Evolutionary conservation across 2,797 vertebrate species (phyloP).

Genomic region (Anguilla megastoma): DNA sequence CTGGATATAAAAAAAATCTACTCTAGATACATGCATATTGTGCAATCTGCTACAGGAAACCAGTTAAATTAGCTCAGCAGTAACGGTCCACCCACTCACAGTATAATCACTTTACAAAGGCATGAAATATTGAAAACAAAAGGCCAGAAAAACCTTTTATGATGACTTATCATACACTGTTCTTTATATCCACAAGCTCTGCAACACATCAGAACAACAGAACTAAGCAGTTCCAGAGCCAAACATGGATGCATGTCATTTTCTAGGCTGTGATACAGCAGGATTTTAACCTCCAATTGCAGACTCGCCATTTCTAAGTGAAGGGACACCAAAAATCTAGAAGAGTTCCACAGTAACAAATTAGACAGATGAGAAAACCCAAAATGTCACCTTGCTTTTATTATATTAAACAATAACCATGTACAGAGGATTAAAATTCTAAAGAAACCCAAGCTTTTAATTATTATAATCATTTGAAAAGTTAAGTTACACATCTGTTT

Average conservation of each 20-base stretch:
- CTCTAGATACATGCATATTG: neutral
- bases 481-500: slow-evolving; percentile 56
- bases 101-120: slow-evolving; percentile 12
- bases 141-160: neutral
- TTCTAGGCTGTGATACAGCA: neutral
- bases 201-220: neutral
- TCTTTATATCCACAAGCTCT: neutral
- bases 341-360: neutral
- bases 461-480: slow-evolving; percentile 56
- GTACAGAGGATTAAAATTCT: slow-evolving; percentile 71
- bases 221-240: neutral
- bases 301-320: neutral
- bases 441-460: slow-evolving; percentile 66
- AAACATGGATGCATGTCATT: neutral
- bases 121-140: neutral
- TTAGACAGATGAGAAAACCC: slow-evolving; percentile 42
- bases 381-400: slow-evolving; percentile 72
- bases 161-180: neutral
- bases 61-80: slow-evolving; percentile 18
- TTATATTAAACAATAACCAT: slow-evolving; percentile 80
- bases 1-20: neutral
- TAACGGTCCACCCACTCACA: neutral
- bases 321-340: neutral
- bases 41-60: slow-evolving; percentile 22
- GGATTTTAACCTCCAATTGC: neutral